These are phyloP conservation scores for Magallana ariakensis DNA, from an alignment of 1,140 invertebrate genomes.

Conservation along the genomic window DNA sequence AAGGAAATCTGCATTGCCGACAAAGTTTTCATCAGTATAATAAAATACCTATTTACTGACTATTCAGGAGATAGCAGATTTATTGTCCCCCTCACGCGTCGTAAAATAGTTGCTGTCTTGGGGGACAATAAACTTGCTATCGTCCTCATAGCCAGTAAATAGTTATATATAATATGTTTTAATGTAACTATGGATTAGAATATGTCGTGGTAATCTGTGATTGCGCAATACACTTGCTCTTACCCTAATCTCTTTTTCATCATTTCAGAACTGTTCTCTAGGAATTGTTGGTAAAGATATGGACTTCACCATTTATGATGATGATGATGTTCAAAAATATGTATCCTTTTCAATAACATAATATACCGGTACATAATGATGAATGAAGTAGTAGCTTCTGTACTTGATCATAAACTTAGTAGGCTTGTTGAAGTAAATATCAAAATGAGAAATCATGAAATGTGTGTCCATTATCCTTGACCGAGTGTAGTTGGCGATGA, in stretches of 20 bases:
- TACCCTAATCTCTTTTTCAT: conserved; percentile 31
- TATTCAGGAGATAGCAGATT: no score
- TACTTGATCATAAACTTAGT: not conserved
- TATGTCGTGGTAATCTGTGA: no score
- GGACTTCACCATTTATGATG: conserved; percentile 89
- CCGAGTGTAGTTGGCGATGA: conserved; percentile 70
- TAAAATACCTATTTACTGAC: no score
- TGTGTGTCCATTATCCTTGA: conserved; percentile 55
- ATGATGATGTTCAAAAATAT: conserved; percentile 86
- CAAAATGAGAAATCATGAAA: not conserved
- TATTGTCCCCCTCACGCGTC: no score
- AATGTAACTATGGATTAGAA: no score
- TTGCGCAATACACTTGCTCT: no score
- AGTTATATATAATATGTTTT: no score
- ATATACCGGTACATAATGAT: not conserved
- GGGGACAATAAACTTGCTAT: no score
- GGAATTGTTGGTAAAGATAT: conserved; percentile 92
- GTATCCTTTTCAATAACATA: conserved; percentile 78
- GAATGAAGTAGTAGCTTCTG: not conserved
- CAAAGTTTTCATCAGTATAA: no score
- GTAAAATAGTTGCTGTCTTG: no score
- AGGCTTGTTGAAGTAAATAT: not conserved
- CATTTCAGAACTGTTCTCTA: conserved; percentile 91
- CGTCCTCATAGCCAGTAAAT: no score
- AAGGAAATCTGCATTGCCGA: no score